Conservation (phyloP, 2,888 invertebrate species). For the Torymus auratus region DNA sequence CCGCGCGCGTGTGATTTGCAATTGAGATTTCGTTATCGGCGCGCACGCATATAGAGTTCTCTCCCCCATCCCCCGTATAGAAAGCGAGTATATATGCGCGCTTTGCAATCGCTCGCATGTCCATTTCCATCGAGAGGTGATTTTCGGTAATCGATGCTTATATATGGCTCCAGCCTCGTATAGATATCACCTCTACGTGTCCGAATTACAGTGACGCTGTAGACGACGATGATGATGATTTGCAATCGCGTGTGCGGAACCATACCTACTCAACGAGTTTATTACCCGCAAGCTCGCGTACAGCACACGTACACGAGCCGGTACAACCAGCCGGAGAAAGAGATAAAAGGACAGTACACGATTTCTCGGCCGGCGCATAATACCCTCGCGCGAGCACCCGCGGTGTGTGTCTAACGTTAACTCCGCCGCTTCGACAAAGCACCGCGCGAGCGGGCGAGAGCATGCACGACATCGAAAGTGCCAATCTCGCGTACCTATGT, state of each 20-base stretch:
- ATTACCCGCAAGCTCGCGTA: not conserved
- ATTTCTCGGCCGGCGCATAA: too few species aligned
- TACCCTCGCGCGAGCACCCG: not conserved
- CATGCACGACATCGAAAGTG: slow-evolving; percentile 5
- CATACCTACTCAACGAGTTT: slow-evolving; percentile 21
- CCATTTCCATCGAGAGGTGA: not conserved
- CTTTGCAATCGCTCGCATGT: slow-evolving; percentile 3
- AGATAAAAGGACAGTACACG: slow-evolving; percentile 4
- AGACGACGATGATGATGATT: not conserved
- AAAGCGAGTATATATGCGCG: too few species aligned
- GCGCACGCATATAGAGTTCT: too few species aligned
- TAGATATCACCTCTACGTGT: too few species aligned
- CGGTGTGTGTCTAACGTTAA: not conserved
- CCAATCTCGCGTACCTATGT: not conserved
- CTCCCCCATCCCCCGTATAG: too few species aligned
- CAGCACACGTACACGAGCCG: not conserved
- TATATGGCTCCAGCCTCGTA: too few species aligned
- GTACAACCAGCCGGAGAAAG: not conserved
- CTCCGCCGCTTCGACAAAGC: not conserved
- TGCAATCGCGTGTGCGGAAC: not conserved
- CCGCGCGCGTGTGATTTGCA: slow-evolving; percentile 24
- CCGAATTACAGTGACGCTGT: too few species aligned
- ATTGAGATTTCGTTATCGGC: slow-evolving; percentile 40
- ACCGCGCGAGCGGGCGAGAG: too few species aligned
- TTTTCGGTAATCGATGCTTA: not conserved